Percentiles rank a stretch among this genome's conserved stretches.
Evolutionary conservation across 2,113 vertebrate species (phyloP).

Genomic region (Dicaeum eximium): DNA sequence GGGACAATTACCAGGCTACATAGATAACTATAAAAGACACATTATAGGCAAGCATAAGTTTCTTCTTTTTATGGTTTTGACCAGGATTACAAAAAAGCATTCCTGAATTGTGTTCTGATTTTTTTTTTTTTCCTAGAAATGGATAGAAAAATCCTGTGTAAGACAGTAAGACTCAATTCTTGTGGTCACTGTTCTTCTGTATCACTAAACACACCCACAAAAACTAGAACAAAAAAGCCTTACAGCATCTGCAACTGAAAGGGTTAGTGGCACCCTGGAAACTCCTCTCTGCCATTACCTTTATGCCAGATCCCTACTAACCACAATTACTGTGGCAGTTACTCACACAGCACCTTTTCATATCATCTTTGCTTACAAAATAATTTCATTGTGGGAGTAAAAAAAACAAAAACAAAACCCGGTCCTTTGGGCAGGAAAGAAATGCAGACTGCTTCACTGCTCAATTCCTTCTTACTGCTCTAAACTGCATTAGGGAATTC

Average conservation of each 20-base stretch:
- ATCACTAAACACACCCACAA: neutral
- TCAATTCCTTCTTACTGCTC: neutral
- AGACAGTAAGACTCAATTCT: neutral
- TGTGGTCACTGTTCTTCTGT: neutral
- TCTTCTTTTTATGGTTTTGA: neutral
- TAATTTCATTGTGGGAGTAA: neutral
- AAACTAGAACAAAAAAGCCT: neutral
- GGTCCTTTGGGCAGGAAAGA: constrained; percentile 1
- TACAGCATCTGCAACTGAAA: neutral
- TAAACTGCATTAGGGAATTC: constrained; percentile 31
- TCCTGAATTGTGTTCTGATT: neutral
- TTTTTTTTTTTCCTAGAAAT: neutral
- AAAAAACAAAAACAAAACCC: neutral
- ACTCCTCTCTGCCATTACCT: constrained; percentile 3
- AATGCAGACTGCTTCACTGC: neutral
- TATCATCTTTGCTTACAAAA: neutral
- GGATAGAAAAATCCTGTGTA: neutral
- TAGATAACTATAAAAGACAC: neutral
- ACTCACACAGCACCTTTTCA: neutral
- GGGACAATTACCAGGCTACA: neutral
- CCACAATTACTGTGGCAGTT: neutral
- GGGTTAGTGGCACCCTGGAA: neutral
- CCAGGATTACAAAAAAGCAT: neutral
- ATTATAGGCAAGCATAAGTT: neutral
- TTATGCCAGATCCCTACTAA: neutral